A percentile compares a stretch with the other conserved stretches of the same genome.
Evolutionary conservation across 2,888 invertebrate genomes (phyloP).

Genomic region (Epistrophella euchroma): DNA sequence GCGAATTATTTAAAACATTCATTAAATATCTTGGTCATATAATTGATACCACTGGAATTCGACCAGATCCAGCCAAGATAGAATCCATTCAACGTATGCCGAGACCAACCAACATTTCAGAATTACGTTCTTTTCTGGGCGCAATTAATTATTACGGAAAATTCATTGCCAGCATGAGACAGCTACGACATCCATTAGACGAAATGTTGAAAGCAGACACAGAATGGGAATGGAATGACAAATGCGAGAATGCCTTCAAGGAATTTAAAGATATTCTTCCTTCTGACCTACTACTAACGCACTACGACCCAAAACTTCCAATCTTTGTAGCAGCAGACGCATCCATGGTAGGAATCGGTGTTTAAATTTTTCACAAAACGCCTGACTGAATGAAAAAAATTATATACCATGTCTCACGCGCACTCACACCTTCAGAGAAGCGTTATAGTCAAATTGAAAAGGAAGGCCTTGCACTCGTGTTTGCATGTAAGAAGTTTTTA

Average conservation of each 20-base stretch:
- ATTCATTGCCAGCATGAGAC: too few relatives aligned
- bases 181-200: too few relatives aligned
- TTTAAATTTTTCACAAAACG: constrained; percentile 14
- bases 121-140: background rate
- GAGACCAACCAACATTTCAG: constrained; percentile 33
- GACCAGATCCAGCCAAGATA: constrained; percentile 32
- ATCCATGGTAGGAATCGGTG: constrained; percentile 4
- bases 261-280: too few relatives aligned
- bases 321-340: constrained; percentile 23
- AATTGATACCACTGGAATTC: constrained; percentile 36
- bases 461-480: constrained; percentile 79
- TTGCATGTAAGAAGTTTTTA: constrained; percentile 79
- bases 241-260: too few relatives aligned
- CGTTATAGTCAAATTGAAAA: constrained; percentile 80
- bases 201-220: too few relatives aligned
- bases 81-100: constrained; percentile 41
- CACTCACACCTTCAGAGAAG: constrained; percentile 78
- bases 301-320: constrained; percentile 42
- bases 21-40: constrained; percentile 49
- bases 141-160: too few relatives aligned
- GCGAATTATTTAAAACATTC: constrained; percentile 40
- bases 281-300: constrained; percentile 26
- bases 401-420: constrained; percentile 64
- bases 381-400: constrained; percentile 11
- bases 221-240: too few relatives aligned